Conservation (phyloP, 2,888 invertebrate species). For the Protonemura montana region DNA sequence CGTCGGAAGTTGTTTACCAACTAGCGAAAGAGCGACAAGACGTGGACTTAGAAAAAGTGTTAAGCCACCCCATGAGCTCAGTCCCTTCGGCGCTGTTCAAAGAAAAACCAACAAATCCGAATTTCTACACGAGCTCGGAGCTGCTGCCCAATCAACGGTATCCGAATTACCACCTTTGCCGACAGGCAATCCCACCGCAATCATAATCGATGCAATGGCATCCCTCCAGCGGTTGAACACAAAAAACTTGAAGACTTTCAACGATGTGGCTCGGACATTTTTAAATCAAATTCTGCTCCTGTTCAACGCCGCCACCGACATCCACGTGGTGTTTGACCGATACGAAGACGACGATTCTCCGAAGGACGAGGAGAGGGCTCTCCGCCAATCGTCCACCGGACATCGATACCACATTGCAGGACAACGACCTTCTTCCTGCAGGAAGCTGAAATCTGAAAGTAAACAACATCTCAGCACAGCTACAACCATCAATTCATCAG, state of each 20-base stretch:
- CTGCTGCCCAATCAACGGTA: background rate
- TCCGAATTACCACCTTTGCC: background rate
- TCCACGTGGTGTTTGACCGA: conserved; percentile 24
- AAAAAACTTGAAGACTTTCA: background rate
- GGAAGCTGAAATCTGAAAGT: conserved; percentile 13
- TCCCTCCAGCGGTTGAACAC: background rate
- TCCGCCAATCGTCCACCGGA: background rate
- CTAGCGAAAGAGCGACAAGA: background rate
- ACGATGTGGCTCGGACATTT: background rate
- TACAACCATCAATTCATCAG: too few relatives aligned
- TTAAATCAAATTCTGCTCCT: background rate
- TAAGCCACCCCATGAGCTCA: conserved; percentile 1
- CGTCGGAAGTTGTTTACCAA: conserved; percentile 13
- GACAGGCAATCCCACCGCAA: background rate
- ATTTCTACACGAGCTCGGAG: background rate
- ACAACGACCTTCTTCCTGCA: background rate
- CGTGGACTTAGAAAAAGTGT: background rate
- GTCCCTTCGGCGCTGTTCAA: conserved; percentile 7
- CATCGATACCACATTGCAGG: conserved; percentile 18
- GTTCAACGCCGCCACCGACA: background rate
- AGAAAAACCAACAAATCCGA: conserved; percentile 18
- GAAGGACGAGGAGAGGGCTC: background rate
- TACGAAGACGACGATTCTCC: conserved; percentile 13
- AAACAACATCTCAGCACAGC: background rate
- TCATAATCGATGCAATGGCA: background rate